Evolutionary conservation across 2,888 invertebrate genomes (phyloP).

Genomic region (Melanotus villosus): DNA sequence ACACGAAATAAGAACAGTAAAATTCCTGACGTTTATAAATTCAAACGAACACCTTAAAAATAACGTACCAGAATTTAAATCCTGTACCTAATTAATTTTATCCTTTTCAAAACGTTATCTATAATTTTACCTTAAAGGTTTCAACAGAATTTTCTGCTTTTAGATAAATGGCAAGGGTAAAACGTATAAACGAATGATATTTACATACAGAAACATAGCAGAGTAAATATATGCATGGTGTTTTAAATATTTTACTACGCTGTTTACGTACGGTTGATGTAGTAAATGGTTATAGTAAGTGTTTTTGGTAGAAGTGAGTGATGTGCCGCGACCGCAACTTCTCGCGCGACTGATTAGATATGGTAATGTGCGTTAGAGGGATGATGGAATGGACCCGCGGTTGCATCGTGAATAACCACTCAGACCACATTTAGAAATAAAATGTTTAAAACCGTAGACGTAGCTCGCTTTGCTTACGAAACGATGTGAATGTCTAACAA

Average conservation of each 20-base stretch:
- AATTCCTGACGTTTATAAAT: no score
- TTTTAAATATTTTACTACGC: slow-evolving; percentile 31
- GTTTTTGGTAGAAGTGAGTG: slow-evolving; percentile 35
- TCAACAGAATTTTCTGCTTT: no score
- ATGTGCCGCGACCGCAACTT: slow-evolving; percentile 42
- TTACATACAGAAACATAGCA: slow-evolving; percentile 16
- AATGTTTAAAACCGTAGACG: background rate
- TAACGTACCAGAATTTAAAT: no score
- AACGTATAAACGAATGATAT: background rate
- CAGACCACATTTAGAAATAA: slow-evolving; percentile 31
- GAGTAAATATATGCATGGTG: slow-evolving; percentile 17
- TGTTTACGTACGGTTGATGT: slow-evolving; percentile 27
- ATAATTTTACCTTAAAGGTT: no score
- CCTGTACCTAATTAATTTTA: background rate
- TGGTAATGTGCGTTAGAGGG: slow-evolving; percentile 37
- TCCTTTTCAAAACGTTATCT: background rate
- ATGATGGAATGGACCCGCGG: slow-evolving; percentile 30
- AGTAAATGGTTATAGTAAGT: slow-evolving; percentile 38
- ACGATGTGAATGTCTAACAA: background rate
- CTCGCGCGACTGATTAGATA: slow-evolving; percentile 43
- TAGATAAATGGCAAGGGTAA: no score
- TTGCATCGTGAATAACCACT: slow-evolving; percentile 27
- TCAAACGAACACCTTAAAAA: no score
- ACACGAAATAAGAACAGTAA: no score
- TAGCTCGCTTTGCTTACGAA: no score